These are phyloP conservation scores for Ectobius pallidus DNA, from an alignment of 2,888 invertebrate species.

Conservation along the genomic window DNA sequence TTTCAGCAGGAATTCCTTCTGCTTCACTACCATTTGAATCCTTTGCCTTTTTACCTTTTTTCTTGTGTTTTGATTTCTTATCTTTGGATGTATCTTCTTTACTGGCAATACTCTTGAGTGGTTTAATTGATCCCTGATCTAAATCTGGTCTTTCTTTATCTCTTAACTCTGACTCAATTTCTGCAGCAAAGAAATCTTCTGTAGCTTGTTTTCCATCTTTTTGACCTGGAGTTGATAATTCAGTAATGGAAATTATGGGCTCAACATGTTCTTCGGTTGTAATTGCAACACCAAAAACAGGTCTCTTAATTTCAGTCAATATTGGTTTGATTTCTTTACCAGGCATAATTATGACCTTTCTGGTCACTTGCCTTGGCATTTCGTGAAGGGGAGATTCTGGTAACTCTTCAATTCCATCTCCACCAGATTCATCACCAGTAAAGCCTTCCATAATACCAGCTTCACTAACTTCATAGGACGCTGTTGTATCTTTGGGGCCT, in stretches of 20 bases:
- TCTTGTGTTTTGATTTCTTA: constrained; percentile 2
- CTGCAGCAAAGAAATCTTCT: neutral
- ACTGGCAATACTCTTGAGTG: no score
- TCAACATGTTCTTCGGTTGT: neutral
- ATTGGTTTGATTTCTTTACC: neutral
- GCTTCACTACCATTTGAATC: neutral
- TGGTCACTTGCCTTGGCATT: neutral
- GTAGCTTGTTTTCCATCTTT: neutral
- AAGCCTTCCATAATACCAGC: no score
- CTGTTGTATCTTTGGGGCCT: neutral
- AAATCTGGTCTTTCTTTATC: neutral
- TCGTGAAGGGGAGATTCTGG: no score
- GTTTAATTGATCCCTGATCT: no score
- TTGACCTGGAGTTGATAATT: no score
- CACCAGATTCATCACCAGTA: no score
- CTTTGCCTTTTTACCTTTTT: neutral
- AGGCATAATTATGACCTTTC: neutral
- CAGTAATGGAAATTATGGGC: neutral
- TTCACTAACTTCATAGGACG: no score
- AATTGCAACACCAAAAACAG: neutral
- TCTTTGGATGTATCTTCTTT: neutral
- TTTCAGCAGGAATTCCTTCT: neutral
- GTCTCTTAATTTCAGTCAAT: no score
- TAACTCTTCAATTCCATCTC: no score
- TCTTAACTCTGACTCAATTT: neutral